phyloP scores from a whole-genome alignment of 2,888 invertebrate species.

The Harmothoe impar region DNA sequence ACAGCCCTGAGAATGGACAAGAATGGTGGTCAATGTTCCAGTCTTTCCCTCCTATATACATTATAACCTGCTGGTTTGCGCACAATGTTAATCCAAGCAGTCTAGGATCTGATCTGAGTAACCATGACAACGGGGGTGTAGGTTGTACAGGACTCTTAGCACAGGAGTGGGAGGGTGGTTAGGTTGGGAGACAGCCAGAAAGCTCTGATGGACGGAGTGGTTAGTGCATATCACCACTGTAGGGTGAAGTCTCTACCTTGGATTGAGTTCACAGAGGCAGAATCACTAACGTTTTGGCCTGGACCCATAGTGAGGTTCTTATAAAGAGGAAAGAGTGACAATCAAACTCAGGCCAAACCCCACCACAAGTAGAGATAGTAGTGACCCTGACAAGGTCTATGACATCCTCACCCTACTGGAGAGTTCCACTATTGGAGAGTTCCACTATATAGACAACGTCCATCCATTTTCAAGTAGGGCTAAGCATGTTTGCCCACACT shows the following conservation, averaged over 20 bases:
- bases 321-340: neutral
- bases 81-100: conserved; percentile 42
- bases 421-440: neutral
- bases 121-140: no score
- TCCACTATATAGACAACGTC: neutral
- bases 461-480: conserved; percentile 4
- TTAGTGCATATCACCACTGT: neutral
- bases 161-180: neutral
- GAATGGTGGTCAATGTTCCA: no score
- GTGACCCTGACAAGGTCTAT: neutral
- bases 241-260: neutral
- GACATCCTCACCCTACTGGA: neutral
- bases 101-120: neutral
- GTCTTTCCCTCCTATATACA: neutral
- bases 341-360: neutral
- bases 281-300: no score
- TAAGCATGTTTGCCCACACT: neutral
- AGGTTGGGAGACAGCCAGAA: neutral
- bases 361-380: neutral
- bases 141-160: neutral
- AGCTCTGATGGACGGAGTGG: neutral
- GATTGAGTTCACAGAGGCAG: neutral
- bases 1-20: neutral
- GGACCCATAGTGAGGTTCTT: no score
- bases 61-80: conserved; percentile 40